phyloP scores from a whole-genome alignment of 2,113 vertebrate genomes.

The Upupa epops region DNA sequence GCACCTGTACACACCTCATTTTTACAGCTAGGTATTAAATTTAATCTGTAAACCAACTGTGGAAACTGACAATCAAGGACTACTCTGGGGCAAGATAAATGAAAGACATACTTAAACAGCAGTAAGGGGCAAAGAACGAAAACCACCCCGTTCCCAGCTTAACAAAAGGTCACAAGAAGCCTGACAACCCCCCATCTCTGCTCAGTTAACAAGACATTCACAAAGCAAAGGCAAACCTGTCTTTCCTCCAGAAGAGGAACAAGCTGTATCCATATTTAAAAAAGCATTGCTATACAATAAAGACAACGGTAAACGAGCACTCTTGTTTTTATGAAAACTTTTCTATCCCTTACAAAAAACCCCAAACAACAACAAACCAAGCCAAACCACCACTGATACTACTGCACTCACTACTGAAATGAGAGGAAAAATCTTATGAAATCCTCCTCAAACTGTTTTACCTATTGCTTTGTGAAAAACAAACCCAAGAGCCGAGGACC shows the following conservation, averaged over 20 bases:
- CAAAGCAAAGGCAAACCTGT: background rate
- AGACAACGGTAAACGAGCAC: background rate
- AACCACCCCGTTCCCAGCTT: background rate
- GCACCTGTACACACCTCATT: background rate
- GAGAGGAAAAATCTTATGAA: background rate
- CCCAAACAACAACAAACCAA: background rate
- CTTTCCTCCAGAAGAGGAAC: background rate
- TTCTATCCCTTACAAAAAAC: accelerated
- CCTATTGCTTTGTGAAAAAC: background rate
- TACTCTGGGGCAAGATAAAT: background rate
- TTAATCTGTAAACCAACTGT: background rate
- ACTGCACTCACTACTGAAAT: background rate
- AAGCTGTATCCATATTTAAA: background rate
- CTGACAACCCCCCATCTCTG: background rate
- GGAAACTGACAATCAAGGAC: background rate
- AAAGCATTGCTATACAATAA: background rate
- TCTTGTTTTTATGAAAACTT: background rate
- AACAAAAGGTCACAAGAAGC: background rate
- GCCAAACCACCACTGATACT: background rate
- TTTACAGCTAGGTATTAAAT: background rate
- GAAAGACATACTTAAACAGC: background rate
- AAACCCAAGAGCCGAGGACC: background rate
- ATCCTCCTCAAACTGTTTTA: background rate
- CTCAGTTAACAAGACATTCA: background rate
- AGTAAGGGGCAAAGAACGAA: background rate